A percentile compares a stretch with the other conserved stretches of the same genome.
Evolutionary conservation across 2,888 invertebrate species (phyloP).

Genomic region (Drosophila percnosoma): DNA sequence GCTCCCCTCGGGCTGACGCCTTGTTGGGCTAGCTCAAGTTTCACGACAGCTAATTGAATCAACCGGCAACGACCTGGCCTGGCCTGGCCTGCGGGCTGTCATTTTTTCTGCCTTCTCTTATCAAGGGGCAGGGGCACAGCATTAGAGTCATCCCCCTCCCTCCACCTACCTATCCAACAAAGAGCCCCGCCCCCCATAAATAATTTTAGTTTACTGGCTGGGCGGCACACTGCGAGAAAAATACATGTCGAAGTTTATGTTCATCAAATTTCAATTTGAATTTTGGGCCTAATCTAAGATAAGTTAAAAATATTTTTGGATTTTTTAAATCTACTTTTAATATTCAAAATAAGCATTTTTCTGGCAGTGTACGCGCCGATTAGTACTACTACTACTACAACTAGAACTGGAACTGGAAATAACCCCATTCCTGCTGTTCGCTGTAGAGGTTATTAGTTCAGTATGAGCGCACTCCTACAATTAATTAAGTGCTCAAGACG

Average conservation of each 20-base stretch:
- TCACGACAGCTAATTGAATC: constrained; percentile 70
- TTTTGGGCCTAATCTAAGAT: not conserved
- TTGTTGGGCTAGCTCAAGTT: constrained; percentile 33
- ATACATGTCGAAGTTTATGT: not conserved
- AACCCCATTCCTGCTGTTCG: not conserved
- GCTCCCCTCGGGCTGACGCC: not conserved
- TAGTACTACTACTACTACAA: not conserved
- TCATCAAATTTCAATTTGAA: not conserved
- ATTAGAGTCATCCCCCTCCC: not conserved
- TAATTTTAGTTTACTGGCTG: not conserved
- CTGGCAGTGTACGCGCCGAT: not conserved
- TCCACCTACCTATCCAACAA: not conserved
- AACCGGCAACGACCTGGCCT: constrained; percentile 34
- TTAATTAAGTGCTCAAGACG: constrained; percentile 78
- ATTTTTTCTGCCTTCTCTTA: constrained; percentile 52
- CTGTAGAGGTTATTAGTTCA: constrained; percentile 75
- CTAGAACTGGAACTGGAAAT: not conserved
- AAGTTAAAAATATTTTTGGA: not conserved
- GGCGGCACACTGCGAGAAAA: not conserved
- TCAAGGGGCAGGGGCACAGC: constrained; percentile 23
- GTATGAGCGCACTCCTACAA: constrained; percentile 75
- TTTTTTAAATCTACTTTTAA: not conserved
- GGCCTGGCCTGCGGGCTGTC: constrained; percentile 60
- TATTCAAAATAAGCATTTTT: too few species aligned
- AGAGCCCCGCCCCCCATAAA: not conserved